Evolutionary conservation across 2,113 vertebrate species (phyloP).

Genomic region (Thamnophis sirtalis): DNA sequence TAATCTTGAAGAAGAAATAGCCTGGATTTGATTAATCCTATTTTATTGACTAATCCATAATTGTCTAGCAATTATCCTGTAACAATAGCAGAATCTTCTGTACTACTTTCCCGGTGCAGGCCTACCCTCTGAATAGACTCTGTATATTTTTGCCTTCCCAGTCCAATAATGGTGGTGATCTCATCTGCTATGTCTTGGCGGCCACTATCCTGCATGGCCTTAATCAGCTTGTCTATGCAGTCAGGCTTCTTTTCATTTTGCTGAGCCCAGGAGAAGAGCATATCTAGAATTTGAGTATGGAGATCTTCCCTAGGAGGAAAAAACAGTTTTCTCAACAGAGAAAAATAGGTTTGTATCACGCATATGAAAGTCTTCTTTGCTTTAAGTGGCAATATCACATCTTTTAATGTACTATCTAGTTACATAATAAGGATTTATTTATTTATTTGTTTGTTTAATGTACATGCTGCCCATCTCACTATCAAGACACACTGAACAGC

Average conservation of each 20-base stretch:
- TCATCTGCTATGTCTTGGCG: slow-evolving; percentile 88
- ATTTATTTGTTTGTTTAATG: not conserved
- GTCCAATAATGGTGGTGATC: slow-evolving; percentile 76
- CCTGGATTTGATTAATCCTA: not conserved
- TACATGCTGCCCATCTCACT: not conserved
- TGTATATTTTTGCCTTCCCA: slow-evolving; percentile 84
- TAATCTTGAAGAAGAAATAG: not conserved
- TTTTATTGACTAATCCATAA: not conserved
- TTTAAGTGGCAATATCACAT: not conserved
- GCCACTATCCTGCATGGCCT: slow-evolving; percentile 79
- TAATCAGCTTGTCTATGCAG: slow-evolving; percentile 72
- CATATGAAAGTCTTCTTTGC: not conserved
- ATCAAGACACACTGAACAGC: not conserved
- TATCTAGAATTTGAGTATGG: slow-evolving; percentile 79
- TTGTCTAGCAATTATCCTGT: slow-evolving; percentile 22
- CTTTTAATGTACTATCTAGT: not conserved
- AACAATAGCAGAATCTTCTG: slow-evolving; percentile 59
- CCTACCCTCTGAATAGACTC: slow-evolving; percentile 82
- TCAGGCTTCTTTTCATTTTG: slow-evolving; percentile 70
- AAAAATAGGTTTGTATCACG: not conserved
- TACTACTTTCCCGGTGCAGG: slow-evolving; percentile 68
- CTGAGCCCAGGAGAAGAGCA: slow-evolving; percentile 91
- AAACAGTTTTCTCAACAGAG: not conserved
- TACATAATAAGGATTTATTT: not conserved
- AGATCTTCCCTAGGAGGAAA: slow-evolving; percentile 78